Evolutionary conservation across 2,888 invertebrate species (phyloP).

Genomic region (Stramonita haemastoma): DNA sequence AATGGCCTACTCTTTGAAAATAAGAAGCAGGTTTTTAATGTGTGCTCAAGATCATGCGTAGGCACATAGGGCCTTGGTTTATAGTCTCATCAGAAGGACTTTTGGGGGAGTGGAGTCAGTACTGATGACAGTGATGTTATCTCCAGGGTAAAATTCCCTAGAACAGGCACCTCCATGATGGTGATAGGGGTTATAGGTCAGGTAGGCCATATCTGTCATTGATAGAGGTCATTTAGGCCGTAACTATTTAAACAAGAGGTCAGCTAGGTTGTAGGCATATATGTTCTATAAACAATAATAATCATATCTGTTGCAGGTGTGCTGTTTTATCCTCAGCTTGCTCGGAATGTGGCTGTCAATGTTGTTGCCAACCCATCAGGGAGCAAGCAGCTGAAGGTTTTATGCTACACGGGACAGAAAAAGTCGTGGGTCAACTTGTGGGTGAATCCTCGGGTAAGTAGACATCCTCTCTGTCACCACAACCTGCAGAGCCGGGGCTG

Average conservation of each 20-base stretch:
- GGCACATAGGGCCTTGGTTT: too few species aligned
- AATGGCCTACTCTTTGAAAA: too few species aligned
- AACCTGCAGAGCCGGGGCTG: neutral
- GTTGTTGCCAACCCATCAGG: neutral
- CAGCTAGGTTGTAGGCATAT: neutral
- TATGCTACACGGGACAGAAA: slow-evolving; percentile 50
- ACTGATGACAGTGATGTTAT: too few species aligned
- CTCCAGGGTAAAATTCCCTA: too few species aligned
- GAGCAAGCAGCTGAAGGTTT: slow-evolving; percentile 40
- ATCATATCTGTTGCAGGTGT: neutral
- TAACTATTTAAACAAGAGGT: neutral
- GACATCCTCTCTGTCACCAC: neutral
- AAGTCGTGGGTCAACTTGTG: slow-evolving; percentile 48
- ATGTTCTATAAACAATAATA: neutral
- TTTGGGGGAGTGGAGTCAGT: too few species aligned
- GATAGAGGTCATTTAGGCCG: neutral
- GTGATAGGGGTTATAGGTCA: too few species aligned
- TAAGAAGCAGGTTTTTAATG: too few species aligned
- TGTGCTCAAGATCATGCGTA: too few species aligned
- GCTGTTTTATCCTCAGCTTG: neutral
- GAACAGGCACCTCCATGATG: too few species aligned
- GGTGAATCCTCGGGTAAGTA: slow-evolving; percentile 53
- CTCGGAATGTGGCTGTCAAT: neutral
- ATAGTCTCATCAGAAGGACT: too few species aligned
- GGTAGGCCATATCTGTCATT: neutral